Percentiles rank a stretch among this genome's conserved stretches.
Conservation (phyloP, 2,113 vertebrate species). For the Brienomyrus longianalis region DNA sequence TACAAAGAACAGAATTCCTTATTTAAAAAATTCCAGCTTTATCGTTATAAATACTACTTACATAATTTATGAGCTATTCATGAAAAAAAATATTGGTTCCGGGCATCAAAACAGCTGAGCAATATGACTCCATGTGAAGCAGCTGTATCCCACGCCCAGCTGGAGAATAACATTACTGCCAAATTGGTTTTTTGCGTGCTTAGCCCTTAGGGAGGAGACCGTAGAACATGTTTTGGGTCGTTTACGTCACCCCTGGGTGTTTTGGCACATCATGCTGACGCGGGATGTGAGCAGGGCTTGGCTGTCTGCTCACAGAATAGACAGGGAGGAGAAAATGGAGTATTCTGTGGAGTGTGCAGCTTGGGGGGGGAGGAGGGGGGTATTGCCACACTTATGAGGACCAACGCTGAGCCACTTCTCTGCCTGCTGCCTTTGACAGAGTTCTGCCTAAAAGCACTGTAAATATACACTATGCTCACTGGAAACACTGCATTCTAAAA, state of each 20-base stretch:
- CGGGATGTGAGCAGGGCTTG: neutral
- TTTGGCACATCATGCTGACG: neutral
- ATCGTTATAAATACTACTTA: conserved; percentile 17
- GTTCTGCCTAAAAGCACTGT: conserved; percentile 15
- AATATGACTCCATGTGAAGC: neutral
- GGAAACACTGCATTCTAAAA: neutral
- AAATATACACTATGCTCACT: neutral
- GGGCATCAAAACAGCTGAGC: conserved; percentile 16
- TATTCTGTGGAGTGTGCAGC: neutral
- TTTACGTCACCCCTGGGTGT: neutral
- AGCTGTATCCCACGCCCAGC: conserved; percentile 42
- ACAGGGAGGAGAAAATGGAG: neutral
- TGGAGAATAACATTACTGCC: conserved; percentile 22
- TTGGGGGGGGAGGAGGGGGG: too few relatives aligned
- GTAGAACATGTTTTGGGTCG: conserved; percentile 46
- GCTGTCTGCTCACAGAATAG: neutral
- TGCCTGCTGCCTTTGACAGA: conserved; percentile 31
- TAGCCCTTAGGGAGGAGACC: conserved; percentile 71
- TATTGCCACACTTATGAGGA: neutral
- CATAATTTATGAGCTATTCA: conserved; percentile 32
- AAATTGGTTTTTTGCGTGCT: conserved; percentile 28
- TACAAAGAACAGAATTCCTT: neutral
- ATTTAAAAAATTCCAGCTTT: conserved; percentile 5
- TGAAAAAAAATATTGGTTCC: conserved; percentile 39
- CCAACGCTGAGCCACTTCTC: conserved; percentile 35